Evolutionary conservation across 2,113 vertebrate genomes (phyloP).

Genomic region (Neomonachus schauinslandi): DNA sequence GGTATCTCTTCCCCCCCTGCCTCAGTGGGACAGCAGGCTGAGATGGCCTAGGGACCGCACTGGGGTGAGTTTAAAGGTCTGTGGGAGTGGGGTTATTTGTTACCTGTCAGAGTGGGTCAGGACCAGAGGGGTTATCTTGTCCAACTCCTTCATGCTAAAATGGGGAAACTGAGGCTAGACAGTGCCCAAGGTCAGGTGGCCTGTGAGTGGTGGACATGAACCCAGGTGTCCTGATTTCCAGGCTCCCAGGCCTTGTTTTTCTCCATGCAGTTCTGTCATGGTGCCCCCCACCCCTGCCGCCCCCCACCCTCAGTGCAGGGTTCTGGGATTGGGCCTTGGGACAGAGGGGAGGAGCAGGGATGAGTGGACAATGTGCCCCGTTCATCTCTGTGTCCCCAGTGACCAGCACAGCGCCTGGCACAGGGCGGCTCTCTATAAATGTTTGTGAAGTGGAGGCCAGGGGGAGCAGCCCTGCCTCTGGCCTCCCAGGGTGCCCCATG

Average conservation of each 20-base stretch:
- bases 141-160: neutral
- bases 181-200: no score
- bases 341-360: neutral
- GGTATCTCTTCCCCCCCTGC: neutral
- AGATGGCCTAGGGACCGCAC: neutral
- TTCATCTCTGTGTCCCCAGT: conserved; percentile 67
- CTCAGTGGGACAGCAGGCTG: conserved; percentile 17
- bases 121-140: neutral
- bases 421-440: conserved; percentile 63
- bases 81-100: neutral
- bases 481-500: neutral
- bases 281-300: neutral
- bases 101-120: neutral
- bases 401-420: conserved; percentile 70
- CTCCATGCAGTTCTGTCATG: neutral
- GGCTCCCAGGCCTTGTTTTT: neutral
- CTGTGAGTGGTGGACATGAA: neutral
- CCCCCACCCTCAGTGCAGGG: neutral
- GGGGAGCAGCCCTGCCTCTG: conserved; percentile 4
- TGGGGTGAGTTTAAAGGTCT: neutral
- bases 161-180: neutral
- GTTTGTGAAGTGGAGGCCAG: conserved; percentile 51
- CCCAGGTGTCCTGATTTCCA: neutral
- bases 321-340: conserved; percentile 3
- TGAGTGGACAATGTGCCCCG: conserved; percentile 65